A percentile compares a stretch with the other conserved stretches of the same genome.
Conservation (phyloP, 2,113 vertebrate genomes). For the Nothobranchius kuhntae region DNA sequence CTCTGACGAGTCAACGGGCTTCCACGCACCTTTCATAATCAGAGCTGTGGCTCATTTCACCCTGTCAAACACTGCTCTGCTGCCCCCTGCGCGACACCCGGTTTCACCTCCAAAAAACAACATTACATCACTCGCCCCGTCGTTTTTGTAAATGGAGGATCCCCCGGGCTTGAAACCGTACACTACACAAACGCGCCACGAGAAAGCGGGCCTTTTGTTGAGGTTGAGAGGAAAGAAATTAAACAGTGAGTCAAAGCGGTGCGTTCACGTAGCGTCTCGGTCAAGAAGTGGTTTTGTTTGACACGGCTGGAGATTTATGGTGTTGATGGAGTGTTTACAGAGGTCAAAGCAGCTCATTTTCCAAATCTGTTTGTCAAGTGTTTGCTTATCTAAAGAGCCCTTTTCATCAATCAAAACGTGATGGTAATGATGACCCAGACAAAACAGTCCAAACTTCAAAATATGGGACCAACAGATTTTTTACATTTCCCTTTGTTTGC, state of each 20-base stretch:
- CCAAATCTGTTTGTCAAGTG: slow-evolving; percentile 71
- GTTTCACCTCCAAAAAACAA: slow-evolving; percentile 85
- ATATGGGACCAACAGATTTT: slow-evolving; percentile 3
- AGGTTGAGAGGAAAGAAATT: slow-evolving; percentile 61
- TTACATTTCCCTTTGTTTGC: slow-evolving; percentile 2
- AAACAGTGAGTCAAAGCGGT: slow-evolving; percentile 57
- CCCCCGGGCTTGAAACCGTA: slow-evolving; percentile 84
- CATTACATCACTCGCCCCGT: slow-evolving; percentile 88
- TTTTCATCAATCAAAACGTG: slow-evolving; percentile 64
- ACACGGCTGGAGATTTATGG: slow-evolving; percentile 74
- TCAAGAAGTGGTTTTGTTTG: slow-evolving; percentile 68
- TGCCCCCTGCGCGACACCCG: slow-evolving; percentile 69
- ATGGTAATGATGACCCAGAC: slow-evolving; percentile 15
- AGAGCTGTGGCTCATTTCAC: slow-evolving; percentile 76
- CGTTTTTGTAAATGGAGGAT: slow-evolving; percentile 84
- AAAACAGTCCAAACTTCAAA: slow-evolving; percentile 24
- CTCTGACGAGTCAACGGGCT: slow-evolving; percentile 2
- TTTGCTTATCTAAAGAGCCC: slow-evolving; percentile 73
- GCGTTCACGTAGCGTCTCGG: slow-evolving; percentile 45
- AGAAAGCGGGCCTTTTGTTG: slow-evolving; percentile 87
- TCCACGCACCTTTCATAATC: slow-evolving; percentile 64
- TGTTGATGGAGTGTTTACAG: slow-evolving; percentile 68
- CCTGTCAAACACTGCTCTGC: slow-evolving; percentile 68
- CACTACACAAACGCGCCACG: slow-evolving; percentile 85
- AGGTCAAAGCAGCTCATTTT: slow-evolving; percentile 71